Conservation (phyloP, 2,113 vertebrate species). For the Callaeas wilsoni region DNA sequence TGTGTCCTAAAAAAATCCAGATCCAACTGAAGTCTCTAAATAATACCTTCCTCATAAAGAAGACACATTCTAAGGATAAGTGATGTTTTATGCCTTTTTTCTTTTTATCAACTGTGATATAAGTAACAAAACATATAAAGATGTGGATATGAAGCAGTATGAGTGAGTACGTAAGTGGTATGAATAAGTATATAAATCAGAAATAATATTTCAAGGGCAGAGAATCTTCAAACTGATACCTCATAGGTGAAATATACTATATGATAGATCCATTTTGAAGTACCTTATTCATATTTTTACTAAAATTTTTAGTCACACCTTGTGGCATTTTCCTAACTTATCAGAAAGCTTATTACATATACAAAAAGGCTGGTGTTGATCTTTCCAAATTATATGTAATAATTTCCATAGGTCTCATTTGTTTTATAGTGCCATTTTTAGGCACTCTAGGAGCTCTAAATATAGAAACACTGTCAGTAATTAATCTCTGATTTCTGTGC, state of each 20-base stretch:
- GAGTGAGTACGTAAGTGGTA: not conserved
- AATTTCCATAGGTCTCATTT: not conserved
- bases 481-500: constrained; percentile 21
- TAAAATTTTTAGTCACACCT: not conserved
- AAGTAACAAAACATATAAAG: not conserved
- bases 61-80: not conserved
- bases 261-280: not conserved
- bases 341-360: not conserved
- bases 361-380: not conserved
- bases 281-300: not conserved
- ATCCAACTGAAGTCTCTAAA: not conserved
- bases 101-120: not conserved
- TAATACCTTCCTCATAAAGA: not conserved
- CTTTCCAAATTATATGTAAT: not conserved
- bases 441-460: not conserved
- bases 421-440: not conserved
- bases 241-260: not conserved
- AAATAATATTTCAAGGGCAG: not conserved
- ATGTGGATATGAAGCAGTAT: not conserved
- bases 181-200: not conserved
- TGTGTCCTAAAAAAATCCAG: not conserved
- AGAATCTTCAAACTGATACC: not conserved
- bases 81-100: not conserved
- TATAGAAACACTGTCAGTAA: not conserved
- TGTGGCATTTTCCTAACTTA: not conserved